Conservation (phyloP, 2,797 vertebrate genomes). For the Neostethus bicornis region DNA sequence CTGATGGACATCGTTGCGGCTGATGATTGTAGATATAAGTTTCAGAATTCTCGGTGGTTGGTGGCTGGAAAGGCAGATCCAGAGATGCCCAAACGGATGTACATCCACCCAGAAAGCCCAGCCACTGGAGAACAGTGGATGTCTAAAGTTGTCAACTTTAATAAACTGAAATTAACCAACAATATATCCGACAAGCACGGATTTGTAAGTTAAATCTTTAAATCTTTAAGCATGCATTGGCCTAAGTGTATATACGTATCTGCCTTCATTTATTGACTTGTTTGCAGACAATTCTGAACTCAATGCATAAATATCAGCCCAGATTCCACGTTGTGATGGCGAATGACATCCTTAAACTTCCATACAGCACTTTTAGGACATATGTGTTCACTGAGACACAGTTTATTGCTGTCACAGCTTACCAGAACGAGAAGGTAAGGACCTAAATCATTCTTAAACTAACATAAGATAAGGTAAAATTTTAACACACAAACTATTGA, state of each 20-base stretch:
- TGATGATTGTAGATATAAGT: constrained; percentile 94
- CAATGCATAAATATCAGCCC: constrained; percentile 97
- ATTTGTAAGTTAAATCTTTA: constrained; percentile 84
- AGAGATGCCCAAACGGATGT: constrained; percentile 94
- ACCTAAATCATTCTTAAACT: not conserved
- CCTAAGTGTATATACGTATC: not conserved
- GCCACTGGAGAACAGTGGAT: constrained; percentile 94
- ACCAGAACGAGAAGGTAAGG: constrained; percentile 93
- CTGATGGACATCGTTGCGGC: constrained; percentile 93
- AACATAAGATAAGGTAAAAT: too few relatives aligned
- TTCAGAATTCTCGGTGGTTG: constrained; percentile 93
- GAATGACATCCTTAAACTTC: constrained; percentile 90
- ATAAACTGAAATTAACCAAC: constrained; percentile 95
- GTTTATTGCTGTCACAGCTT: constrained; percentile 95
- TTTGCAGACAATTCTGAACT: constrained; percentile 91
- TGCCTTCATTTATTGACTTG: not conserved
- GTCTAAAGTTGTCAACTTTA: constrained; percentile 92
- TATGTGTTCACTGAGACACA: constrained; percentile 91
- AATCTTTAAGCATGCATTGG: not conserved
- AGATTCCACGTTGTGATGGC: constrained; percentile 91
- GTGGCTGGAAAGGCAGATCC: constrained; percentile 95
- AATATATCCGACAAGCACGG: constrained; percentile 94
- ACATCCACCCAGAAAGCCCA: constrained; percentile 94
- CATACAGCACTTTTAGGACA: constrained; percentile 91
- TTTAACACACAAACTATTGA: too few relatives aligned